Percentiles rank a stretch among this genome's conserved stretches.
Conservation (phyloP, 2,888 invertebrate species). For the Amorpha juglandis region DNA sequence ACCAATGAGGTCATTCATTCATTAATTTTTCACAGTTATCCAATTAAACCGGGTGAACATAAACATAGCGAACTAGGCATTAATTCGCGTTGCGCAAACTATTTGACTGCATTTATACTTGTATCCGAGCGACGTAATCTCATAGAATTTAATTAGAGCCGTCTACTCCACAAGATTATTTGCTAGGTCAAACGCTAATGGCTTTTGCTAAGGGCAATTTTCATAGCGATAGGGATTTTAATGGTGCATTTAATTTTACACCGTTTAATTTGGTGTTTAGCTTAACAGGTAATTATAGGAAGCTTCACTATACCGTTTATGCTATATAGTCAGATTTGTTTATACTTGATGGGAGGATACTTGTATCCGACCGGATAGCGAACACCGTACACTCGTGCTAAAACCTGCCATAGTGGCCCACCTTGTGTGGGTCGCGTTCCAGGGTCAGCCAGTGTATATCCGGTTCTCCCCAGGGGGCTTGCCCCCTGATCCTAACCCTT, state of each 20-base stretch:
- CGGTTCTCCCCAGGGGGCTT: too few species aligned
- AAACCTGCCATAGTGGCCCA: too few species aligned
- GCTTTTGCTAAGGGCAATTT: slow-evolving; percentile 36
- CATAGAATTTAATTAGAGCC: slow-evolving; percentile 36
- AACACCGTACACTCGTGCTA: too few species aligned
- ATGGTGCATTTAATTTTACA: slow-evolving; percentile 36
- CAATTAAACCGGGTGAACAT: not conserved
- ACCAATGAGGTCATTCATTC: too few species aligned
- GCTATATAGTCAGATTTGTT: not conserved
- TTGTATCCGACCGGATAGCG: too few species aligned
- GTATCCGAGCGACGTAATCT: slow-evolving; percentile 33
- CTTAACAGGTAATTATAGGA: slow-evolving; percentile 19
- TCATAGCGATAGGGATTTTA: slow-evolving; percentile 35
- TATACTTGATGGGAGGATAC: too few species aligned
- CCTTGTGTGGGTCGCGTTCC: too few species aligned
- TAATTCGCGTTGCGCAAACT: slow-evolving; percentile 11
- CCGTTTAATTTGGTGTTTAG: slow-evolving; percentile 31
- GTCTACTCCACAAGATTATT: slow-evolving; percentile 33
- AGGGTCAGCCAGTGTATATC: too few species aligned
- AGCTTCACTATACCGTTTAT: not conserved
- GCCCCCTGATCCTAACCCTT: too few species aligned
- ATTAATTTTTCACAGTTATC: too few species aligned
- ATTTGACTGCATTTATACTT: slow-evolving; percentile 23
- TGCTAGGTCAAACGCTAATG: slow-evolving; percentile 42
- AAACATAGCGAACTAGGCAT: not conserved